phyloP scores from a whole-genome alignment of 2,113 vertebrate species.

The Gorsachius goisagi region DNA sequence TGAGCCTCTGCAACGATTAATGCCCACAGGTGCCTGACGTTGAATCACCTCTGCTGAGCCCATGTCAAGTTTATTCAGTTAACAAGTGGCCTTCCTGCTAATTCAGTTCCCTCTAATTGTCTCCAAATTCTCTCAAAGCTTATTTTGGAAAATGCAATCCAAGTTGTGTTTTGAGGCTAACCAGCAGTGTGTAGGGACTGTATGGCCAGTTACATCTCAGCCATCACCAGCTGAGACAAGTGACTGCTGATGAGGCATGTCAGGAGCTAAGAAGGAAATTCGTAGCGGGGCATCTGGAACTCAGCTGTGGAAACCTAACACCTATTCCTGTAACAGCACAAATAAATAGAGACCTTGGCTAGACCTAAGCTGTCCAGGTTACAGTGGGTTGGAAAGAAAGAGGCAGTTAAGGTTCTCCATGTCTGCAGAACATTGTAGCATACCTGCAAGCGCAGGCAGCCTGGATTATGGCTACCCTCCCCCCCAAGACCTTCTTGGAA shows the following conservation, averaged over 20 bases:
- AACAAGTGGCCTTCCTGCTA: not conserved
- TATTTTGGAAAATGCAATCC: not conserved
- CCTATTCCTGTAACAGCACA: not conserved
- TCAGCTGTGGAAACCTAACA: not conserved
- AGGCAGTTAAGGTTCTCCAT: not conserved
- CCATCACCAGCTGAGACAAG: not conserved
- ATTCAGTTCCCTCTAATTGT: not conserved
- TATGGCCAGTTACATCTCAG: not conserved
- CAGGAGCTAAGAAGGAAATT: not conserved
- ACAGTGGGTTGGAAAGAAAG: not conserved
- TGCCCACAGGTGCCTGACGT: not conserved
- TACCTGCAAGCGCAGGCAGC: not conserved
- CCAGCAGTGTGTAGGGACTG: not conserved
- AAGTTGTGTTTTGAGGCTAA: not conserved
- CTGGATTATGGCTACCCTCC: not conserved
- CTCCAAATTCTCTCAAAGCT: not conserved
- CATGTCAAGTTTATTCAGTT: not conserved
- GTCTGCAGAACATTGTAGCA: not conserved
- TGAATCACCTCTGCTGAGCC: not conserved
- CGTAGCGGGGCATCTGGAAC: not conserved
- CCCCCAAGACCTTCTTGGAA: not conserved
- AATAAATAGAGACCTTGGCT: not conserved
- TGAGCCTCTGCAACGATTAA: not conserved
- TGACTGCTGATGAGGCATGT: not conserved
- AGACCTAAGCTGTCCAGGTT: not conserved